Percentiles rank a stretch among this genome's conserved stretches.
These are phyloP conservation scores for Cepaea nemoralis DNA, from an alignment of 1,140 invertebrate species.

Conservation along the genomic window DNA sequence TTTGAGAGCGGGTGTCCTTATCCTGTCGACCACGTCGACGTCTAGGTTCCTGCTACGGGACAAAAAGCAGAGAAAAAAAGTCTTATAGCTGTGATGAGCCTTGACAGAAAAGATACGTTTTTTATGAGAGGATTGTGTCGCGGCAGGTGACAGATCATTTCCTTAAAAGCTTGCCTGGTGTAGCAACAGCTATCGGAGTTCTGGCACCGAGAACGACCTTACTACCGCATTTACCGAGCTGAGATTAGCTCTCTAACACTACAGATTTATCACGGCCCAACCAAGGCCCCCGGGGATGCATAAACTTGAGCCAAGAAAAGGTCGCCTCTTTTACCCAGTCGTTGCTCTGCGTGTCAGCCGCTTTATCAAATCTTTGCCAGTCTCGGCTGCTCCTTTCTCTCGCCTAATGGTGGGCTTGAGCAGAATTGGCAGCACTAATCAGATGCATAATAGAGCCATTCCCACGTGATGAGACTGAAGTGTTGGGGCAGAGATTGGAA, in stretches of 20 bases:
- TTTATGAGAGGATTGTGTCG: neutral
- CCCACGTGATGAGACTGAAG: conserved; percentile 27
- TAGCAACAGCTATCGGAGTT: conserved; percentile 25
- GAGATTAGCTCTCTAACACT: conserved; percentile 28
- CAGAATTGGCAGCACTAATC: conserved; percentile 36
- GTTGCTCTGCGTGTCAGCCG: conserved; percentile 1
- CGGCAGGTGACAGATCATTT: conserved; percentile 27
- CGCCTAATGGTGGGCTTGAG: conserved; percentile 2
- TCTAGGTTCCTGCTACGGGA: no score
- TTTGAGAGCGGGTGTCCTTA: no score
- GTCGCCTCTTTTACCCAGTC: neutral
- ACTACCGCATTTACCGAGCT: conserved; percentile 10
- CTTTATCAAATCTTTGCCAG: conserved; percentile 28
- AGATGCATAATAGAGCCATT: conserved; percentile 34
- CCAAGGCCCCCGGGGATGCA: conserved; percentile 18
- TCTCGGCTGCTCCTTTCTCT: conserved; percentile 18
- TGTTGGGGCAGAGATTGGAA: conserved; percentile 31
- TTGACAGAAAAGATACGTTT: no score
- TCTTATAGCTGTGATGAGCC: no score
- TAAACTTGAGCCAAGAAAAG: conserved; percentile 9
- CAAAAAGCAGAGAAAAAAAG: no score
- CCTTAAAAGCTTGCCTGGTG: conserved; percentile 27
- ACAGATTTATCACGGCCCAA: conserved; percentile 33
- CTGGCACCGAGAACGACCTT: neutral
- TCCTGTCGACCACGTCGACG: no score